Conservation (phyloP, 2,113 vertebrate species). For the Prietella phreatophila region DNA sequence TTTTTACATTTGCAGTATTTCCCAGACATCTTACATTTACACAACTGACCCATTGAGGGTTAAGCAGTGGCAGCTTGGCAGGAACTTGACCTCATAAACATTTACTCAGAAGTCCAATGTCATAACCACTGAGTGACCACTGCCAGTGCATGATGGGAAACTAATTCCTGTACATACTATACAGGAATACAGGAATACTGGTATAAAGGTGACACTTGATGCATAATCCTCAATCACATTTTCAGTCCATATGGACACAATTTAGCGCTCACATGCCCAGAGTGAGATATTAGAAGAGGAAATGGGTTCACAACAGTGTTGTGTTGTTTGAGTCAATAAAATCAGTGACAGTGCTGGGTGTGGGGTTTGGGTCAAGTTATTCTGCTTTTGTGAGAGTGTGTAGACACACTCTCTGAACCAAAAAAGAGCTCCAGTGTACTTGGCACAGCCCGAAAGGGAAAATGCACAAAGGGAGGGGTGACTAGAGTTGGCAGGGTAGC, state of each 20-base stretch:
- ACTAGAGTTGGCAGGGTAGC: constrained; percentile 53
- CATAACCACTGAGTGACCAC: not conserved
- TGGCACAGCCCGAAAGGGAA: constrained; percentile 64
- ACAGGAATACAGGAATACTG: too few relatives aligned
- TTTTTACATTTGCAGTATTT: not conserved
- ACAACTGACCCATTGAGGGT: not conserved
- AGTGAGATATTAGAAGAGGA: constrained; percentile 33
- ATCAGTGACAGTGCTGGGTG: constrained; percentile 51
- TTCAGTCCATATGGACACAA: not conserved
- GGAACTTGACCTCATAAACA: not conserved
- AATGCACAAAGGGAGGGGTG: constrained; percentile 66
- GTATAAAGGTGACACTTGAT: not conserved
- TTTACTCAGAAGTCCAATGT: not conserved
- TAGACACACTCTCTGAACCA: constrained; percentile 49
- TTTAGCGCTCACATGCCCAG: not conserved
- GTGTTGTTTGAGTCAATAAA: constrained; percentile 56
- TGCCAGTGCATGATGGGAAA: not conserved
- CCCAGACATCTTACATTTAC: not conserved
- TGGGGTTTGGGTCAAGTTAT: constrained; percentile 50
- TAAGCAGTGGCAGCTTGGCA: not conserved
- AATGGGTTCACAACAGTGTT: constrained; percentile 52
- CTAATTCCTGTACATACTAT: not conserved
- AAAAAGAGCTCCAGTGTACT: constrained; percentile 67
- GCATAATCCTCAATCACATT: not conserved
- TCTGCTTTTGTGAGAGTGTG: constrained; percentile 58